Conservation (phyloP, 1,140 invertebrate species). For the Stenopsyche tienmushanensis region DNA sequence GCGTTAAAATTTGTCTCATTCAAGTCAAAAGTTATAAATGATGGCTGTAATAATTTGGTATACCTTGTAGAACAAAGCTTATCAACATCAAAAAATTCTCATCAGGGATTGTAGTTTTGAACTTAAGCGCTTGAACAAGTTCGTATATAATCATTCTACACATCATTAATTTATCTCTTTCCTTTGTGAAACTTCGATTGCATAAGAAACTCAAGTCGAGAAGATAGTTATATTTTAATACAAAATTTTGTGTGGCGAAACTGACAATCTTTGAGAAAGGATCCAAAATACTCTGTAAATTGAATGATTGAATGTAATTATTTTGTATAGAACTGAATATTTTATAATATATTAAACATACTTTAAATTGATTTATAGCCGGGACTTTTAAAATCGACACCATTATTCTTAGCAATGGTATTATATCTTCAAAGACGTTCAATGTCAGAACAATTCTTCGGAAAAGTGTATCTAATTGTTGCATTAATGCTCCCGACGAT, state of each 20-base stretch:
- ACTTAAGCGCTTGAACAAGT: conserved; percentile 92
- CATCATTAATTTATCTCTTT: conserved; percentile 90
- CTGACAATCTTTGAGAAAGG: conserved; percentile 95
- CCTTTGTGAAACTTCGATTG: conserved; percentile 82
- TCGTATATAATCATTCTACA: conserved; percentile 90
- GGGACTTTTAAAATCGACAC: conserved; percentile 83
- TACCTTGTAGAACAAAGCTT: conserved; percentile 77
- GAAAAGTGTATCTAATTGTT: conserved; percentile 83
- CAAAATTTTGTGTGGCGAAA: conserved; percentile 85
- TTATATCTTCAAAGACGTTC: conserved; percentile 71
- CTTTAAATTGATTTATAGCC: conserved; percentile 76
- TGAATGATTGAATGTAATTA: neutral
- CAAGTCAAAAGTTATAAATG: too few species aligned
- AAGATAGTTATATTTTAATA: conserved; percentile 80
- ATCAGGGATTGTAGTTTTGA: conserved; percentile 91
- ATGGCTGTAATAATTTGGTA: neutral
- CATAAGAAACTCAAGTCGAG: conserved; percentile 89
- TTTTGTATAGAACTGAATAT: neutral
- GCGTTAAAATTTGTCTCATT: too few species aligned
- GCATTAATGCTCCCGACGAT: conserved; percentile 79
- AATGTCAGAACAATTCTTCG: conserved; percentile 75
- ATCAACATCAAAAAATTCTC: conserved; percentile 91
- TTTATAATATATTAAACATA: conserved; percentile 44
- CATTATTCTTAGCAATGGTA: conserved; percentile 82
- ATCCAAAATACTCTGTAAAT: conserved; percentile 68